phyloP scores from a whole-genome alignment of 2,888 invertebrate genomes.

The Heliconius hortense region DNA sequence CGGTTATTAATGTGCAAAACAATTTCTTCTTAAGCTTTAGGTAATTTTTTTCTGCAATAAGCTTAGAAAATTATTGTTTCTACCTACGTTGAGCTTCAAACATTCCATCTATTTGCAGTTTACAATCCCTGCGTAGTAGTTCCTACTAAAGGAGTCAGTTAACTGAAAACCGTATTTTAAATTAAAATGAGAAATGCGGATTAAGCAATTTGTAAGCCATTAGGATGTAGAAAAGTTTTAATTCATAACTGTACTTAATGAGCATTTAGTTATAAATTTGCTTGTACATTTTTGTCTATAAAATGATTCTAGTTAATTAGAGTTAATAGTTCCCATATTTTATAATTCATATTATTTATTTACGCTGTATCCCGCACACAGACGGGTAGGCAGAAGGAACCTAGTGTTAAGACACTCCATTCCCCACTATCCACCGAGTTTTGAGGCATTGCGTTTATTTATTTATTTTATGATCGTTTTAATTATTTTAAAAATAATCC shows the following conservation, averaged over 20 bases:
- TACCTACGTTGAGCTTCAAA: neutral
- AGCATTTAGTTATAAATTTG: neutral
- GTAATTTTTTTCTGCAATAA: too few relatives aligned
- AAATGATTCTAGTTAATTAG: neutral
- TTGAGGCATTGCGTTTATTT: too few relatives aligned
- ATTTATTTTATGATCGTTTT: too few relatives aligned
- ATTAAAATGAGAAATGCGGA: slow-evolving; percentile 20
- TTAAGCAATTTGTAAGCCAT: slow-evolving; percentile 11
- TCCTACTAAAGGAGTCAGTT: neutral
- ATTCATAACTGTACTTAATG: slow-evolving; percentile 4
- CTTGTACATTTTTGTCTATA: neutral
- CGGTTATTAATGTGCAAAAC: too few relatives aligned
- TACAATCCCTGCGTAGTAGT: slow-evolving; percentile 3
- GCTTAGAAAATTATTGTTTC: neutral
- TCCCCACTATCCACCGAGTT: too few relatives aligned
- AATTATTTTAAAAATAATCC: too few relatives aligned
- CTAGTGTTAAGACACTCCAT: too few relatives aligned
- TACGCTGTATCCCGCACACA: too few relatives aligned
- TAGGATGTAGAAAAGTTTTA: slow-evolving; percentile 17
- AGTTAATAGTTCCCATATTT: too few relatives aligned
- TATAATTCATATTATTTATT: too few relatives aligned
- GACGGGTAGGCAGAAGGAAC: too few relatives aligned
- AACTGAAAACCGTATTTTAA: slow-evolving; percentile 18
- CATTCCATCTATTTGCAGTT: neutral
- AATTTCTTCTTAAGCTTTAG: too few relatives aligned